Evolutionary conservation across 2,113 vertebrate species (phyloP), one percentile per base, ranked within the genome.

Genomic region (Paramormyrops kingsleyae): DNA sequence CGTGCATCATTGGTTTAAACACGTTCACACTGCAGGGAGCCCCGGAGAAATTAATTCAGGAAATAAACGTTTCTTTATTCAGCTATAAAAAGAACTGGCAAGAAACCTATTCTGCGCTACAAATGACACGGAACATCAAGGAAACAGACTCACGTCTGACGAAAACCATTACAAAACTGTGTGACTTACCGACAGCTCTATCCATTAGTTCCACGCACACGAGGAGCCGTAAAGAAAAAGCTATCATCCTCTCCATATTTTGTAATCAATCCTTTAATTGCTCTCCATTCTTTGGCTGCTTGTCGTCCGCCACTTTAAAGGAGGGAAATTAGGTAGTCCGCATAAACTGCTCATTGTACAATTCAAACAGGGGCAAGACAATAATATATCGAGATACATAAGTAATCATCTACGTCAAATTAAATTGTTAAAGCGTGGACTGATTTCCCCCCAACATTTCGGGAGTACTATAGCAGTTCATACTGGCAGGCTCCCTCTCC

Each of bases 161-260:
- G 70, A 15, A 52, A 88, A 93, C 13, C 19, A 39, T 35, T 2
- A 47, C 46, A 47, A 66, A 84, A 89, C 77, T 89, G 89, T 24
- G 42, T 19, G 31, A 90, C 95, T 94, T 92, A 96, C 95, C 94
- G 0, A 70, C 88, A 47, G 94, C 91, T 2, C 90, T 90, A 62
- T 90, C 62, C 88, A 93, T 83, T 19, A 91, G 44, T 86, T 91
- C 90, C 87, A 91, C 91, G 42, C 90, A 92, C 77, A 95, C 85
- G 31, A 95, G 92, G 44, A 95, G 89, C 83, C 91, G 93, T 91
- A 94, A 91, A 90, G 90, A 27, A 42, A 94, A 91, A 66, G 91
- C 88, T 56, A 88, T 93, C 95, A 95, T 95, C 92, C 93, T 94
- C 90, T 90, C 80, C 87, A 31, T 91, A 88, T 91, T 92, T 93